Evolutionary conservation across 64 coral and sea anemone genomes (phyloP).

Genomic region (Montipora capricornis): DNA sequence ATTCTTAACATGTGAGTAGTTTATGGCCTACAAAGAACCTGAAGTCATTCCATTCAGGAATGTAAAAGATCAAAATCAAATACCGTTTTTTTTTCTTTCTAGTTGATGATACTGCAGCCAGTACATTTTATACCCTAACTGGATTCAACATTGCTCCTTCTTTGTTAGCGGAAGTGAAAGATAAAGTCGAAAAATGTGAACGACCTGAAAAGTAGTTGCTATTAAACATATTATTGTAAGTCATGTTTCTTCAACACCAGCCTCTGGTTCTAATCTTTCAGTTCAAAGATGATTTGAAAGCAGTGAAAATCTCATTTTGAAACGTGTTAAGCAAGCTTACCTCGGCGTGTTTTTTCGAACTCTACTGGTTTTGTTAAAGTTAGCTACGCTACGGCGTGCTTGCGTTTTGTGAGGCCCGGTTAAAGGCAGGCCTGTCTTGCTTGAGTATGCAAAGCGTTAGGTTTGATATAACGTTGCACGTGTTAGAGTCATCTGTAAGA

Average conservation of each 20-base stretch:
- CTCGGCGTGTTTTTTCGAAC: background rate
- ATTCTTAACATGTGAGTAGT: constrained; percentile 27
- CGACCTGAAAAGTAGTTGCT: background rate
- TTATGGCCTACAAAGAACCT: constrained; percentile 30
- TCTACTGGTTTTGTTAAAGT: constrained; percentile 3
- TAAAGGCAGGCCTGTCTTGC: constrained; percentile 20
- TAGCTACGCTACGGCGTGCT: background rate
- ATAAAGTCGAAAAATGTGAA: background rate
- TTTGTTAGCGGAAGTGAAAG: background rate
- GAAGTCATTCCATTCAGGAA: constrained; percentile 29
- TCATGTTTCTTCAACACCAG: background rate
- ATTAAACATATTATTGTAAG: background rate
- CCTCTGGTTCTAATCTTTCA: background rate
- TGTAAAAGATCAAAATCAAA: constrained; percentile 14
- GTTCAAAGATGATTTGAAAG: constrained; percentile 5
- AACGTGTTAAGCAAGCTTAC: constrained; percentile 25
- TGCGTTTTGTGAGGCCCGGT: constrained; percentile 24
- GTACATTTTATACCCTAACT: background rate
- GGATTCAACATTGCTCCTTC: background rate
- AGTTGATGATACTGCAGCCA: background rate
- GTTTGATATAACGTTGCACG: background rate
- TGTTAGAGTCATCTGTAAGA: constrained; percentile 23
- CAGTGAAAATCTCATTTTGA: constrained; percentile 2
- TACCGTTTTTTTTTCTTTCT: background rate
- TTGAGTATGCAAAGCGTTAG: background rate